Evolutionary conservation across 1,140 invertebrate genomes (phyloP), one percentile per base, ranked within the genome.

Genomic region (Drosophila tropicalis): DNA sequence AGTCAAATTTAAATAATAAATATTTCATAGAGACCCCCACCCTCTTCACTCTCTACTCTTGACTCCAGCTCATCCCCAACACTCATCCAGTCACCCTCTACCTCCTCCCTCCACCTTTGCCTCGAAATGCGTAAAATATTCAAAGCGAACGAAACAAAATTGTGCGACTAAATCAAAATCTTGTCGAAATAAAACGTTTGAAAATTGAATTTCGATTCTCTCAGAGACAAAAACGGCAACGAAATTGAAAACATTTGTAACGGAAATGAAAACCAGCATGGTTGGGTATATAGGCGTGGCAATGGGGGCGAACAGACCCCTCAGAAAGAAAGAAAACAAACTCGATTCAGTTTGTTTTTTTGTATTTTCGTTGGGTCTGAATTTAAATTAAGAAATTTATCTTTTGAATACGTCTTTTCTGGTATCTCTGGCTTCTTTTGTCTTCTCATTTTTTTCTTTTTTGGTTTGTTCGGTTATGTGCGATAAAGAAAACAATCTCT

Each of bases 341-440:
- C 73, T 60, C 56, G 57, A 67, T 57, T 72, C 67, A 58, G 75
- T 54, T 55, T 65, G 7, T 47, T 47, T 47, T 19, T 47, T 47
- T 25, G 22, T 25, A 25, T 47, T 47, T 10, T 40, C 55, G 68
- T 79, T 57, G 79, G 72, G 72, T 83, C 84, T 86, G 83, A 87
- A 87, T 87, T 89, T 87, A 87, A 87, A 87, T 87, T 87, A 87
- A 87, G 83, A 87, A 87, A 87, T 87, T 83, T 87, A 87, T 87
- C 83, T 89, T 86, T 77, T 89, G 83, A 77, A 87, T 86, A 65
- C 70, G 74, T 67, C 66, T 64, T 39, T 61, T 67, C 32, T 47
- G 44, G 71, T 66, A 66, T 69, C 12, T 15, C 25, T 34, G 44
- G 10, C 47, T 69, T 17, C 56, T 40, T 76, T 76, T 77, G 75